Evolutionary conservation across 2,113 vertebrate genomes (phyloP).

Genomic region (Apeltes quadracus): DNA sequence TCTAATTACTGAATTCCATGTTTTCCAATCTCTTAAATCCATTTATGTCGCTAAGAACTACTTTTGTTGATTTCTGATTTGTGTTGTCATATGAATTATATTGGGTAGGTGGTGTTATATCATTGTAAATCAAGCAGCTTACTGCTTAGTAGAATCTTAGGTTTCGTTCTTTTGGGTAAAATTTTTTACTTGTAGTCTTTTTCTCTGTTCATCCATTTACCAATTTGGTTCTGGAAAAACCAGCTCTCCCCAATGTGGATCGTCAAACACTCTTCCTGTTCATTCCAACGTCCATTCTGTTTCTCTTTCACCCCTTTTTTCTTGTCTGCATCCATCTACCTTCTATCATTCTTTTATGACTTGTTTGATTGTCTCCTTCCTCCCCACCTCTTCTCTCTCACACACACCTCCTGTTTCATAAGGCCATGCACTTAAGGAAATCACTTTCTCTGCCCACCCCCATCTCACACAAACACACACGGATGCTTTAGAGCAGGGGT

Average conservation of each 20-base stretch:
- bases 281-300: constrained; percentile 26
- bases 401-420: constrained; percentile 42
- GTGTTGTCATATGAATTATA: background rate
- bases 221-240: background rate
- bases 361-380: constrained; percentile 12
- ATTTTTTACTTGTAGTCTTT: background rate
- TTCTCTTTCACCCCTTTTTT: constrained; percentile 23
- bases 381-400: background rate
- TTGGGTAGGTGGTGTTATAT: background rate
- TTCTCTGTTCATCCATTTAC: background rate
- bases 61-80: background rate
- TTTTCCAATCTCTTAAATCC: background rate
- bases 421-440: constrained; percentile 52
- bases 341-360: constrained; percentile 17
- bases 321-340: constrained; percentile 1
- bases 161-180: background rate
- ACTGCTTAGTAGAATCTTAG: too few species aligned
- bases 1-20: background rate
- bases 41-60: background rate
- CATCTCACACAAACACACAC: background rate
- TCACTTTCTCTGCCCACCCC: constrained; percentile 32
- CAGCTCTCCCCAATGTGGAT: constrained; percentile 3
- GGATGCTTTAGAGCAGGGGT: too few species aligned
- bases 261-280: constrained; percentile 40
- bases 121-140: background rate